Evolutionary conservation across 2,113 vertebrate genomes (phyloP).

Genomic region (Sus scrofa): DNA sequence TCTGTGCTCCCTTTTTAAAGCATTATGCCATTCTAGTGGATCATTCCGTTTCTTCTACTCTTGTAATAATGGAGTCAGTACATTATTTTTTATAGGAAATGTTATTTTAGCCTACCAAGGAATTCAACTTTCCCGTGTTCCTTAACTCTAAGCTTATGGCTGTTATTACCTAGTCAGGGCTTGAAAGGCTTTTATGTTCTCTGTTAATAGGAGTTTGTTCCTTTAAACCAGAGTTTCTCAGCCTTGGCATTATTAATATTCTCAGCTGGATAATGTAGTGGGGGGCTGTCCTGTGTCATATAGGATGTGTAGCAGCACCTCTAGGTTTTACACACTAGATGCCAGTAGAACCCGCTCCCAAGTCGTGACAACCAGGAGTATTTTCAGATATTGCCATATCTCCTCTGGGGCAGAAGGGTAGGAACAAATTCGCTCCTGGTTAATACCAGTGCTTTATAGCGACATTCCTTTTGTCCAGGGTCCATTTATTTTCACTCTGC

Average conservation of each 20-base stretch:
- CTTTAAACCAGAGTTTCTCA: conserved; percentile 50
- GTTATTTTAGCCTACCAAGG: conserved; percentile 21
- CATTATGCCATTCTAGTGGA: background rate
- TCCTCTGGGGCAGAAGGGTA: no score
- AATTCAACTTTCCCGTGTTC: conserved; percentile 39
- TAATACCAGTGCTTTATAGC: background rate
- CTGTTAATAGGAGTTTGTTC: conserved; percentile 30
- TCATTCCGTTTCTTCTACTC: conserved; percentile 45
- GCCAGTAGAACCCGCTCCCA: background rate
- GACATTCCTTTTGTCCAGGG: background rate
- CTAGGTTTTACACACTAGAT: background rate
- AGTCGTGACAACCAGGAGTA: background rate
- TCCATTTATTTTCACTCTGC: background rate
- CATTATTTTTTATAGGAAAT: conserved; percentile 41
- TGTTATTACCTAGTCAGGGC: background rate
- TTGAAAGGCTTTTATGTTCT: conserved; percentile 34
- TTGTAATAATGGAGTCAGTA: conserved; percentile 9
- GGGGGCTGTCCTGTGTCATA: background rate
- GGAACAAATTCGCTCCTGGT: background rate
- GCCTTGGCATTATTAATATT: background rate
- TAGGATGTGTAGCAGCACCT: background rate
- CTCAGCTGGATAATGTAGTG: background rate
- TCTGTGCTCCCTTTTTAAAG: conserved; percentile 43
- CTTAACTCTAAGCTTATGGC: conserved; percentile 39
- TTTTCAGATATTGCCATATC: conserved; percentile 4